Evolutionary conservation across 1,140 invertebrate species (phyloP).

Genomic region (Diachasma alloeum): DNA sequence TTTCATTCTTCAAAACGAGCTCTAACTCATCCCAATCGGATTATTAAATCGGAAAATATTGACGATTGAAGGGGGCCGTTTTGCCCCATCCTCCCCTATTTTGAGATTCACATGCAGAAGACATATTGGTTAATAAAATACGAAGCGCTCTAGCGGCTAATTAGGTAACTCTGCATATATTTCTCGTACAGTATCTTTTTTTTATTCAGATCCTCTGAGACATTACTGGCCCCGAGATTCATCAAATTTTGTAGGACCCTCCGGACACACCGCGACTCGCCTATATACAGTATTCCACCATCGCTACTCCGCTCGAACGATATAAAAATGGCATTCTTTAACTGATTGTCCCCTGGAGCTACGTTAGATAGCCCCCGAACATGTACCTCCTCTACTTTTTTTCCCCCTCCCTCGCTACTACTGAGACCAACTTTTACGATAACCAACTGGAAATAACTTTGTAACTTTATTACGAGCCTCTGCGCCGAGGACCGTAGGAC

Average conservation of each 20-base stretch:
- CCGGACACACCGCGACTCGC: constrained; percentile 14
- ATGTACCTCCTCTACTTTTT: not conserved
- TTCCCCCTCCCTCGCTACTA: constrained; percentile 18
- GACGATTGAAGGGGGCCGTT: too few species aligned
- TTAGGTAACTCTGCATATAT: not conserved
- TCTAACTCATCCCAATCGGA: too few species aligned
- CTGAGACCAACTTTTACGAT: constrained; percentile 49
- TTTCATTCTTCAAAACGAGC: too few species aligned
- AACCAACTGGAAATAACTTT: constrained; percentile 54
- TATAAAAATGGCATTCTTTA: constrained; percentile 54
- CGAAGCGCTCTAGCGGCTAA: not conserved
- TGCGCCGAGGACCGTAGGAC: constrained; percentile 22
- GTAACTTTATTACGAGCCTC: constrained; percentile 51
- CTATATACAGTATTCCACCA: constrained; percentile 21
- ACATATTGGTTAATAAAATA: not conserved
- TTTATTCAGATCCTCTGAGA: not conserved
- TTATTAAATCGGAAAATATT: too few species aligned
- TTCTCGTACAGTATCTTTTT: not conserved
- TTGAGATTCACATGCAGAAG: too few species aligned
- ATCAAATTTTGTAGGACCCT: constrained; percentile 47
- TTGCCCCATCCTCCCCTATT: too few species aligned
- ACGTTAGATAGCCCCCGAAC: constrained; percentile 38
- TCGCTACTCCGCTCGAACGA: constrained; percentile 36
- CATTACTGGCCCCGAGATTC: constrained; percentile 34
- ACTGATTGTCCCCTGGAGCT: constrained; percentile 51